Evolutionary conservation across 1,140 invertebrate genomes (phyloP).

Genomic region (Metopolophium dirhodum): DNA sequence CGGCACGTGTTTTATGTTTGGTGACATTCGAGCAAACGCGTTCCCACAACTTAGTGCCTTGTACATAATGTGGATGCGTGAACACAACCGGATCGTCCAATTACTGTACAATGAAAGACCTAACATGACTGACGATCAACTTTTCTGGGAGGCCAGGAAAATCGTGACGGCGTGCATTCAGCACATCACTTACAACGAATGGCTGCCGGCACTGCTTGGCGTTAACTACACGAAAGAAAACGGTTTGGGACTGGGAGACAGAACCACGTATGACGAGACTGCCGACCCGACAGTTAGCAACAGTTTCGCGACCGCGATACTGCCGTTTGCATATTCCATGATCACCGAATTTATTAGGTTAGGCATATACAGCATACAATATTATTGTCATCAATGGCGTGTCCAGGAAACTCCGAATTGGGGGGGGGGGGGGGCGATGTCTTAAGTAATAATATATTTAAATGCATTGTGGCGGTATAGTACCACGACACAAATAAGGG

Average conservation of each 20-base stretch:
- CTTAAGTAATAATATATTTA: too few species aligned
- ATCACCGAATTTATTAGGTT: constrained; percentile 67
- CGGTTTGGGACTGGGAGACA: constrained; percentile 35
- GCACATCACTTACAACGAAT: constrained; percentile 88
- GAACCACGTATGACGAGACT: constrained; percentile 66
- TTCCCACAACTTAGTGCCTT: constrained; percentile 80
- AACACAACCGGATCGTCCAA: constrained; percentile 86
- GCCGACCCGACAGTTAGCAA: constrained; percentile 74
- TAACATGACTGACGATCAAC: constrained; percentile 77
- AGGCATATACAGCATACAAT: neutral
- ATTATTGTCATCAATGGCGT: too few species aligned
- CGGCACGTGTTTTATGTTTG: constrained; percentile 60
- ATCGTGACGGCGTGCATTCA: constrained; percentile 87
- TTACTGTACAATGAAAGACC: constrained; percentile 69
- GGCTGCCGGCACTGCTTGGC: constrained; percentile 76
- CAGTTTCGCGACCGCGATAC: constrained; percentile 74
- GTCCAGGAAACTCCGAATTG: too few species aligned
- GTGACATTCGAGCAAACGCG: constrained; percentile 78
- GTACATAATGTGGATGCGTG: constrained; percentile 84
- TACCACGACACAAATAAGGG: too few species aligned
- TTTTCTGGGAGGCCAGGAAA: constrained; percentile 82
- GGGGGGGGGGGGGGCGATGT: too few species aligned
- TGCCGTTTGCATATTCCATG: constrained; percentile 74
- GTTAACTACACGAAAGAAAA: constrained; percentile 52
- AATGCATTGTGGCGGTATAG: too few species aligned